Evolutionary conservation across 2,113 vertebrate species (phyloP).

Genomic region (human): GRCh38 chr1:10760501-10761000

Average conservation of each 20-base stretch:
- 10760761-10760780: not conserved
- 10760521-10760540: not conserved
- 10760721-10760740: conserved; percentile 84
- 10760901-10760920: not conserved
- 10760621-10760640: not conserved
- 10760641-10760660: not conserved
- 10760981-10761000: not conserved
- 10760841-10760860: conserved; percentile 80
- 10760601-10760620: fast-evolving
- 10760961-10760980: not conserved
- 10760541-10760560: not conserved
- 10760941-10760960: not conserved
- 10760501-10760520: not conserved
- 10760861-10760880: conserved; percentile 65
- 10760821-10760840: conserved; percentile 74
- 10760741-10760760: conserved; percentile 42
- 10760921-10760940: not conserved
- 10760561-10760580: not conserved
- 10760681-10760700: conserved; percentile 72
- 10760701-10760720: conserved; percentile 81
- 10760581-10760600: not conserved
- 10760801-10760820: conserved; percentile 42
- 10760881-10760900: not conserved
- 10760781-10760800: not conserved
- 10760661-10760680: not conserved